Evolutionary conservation across 2,888 invertebrate genomes (phyloP).

Genomic region (Gastracanthus pulcherrimus): DNA sequence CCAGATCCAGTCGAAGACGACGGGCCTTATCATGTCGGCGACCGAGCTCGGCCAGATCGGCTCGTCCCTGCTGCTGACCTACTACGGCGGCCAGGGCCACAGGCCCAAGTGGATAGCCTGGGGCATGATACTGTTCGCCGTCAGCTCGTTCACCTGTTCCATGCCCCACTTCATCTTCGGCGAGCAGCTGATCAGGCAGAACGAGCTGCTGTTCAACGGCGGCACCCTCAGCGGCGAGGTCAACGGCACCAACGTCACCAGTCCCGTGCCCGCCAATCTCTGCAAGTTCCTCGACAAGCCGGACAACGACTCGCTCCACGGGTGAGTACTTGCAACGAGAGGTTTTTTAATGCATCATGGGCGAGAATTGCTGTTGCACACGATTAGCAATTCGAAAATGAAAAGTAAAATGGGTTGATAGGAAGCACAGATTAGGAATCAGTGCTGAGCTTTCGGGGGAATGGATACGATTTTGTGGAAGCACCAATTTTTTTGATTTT

Average conservation of each 20-base stretch:
- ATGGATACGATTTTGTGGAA: no score
- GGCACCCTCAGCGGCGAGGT: slow-evolving; percentile 64
- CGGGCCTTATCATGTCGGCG: slow-evolving; percentile 92
- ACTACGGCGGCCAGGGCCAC: slow-evolving; percentile 94
- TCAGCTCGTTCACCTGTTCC: slow-evolving; percentile 91
- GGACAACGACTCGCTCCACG: slow-evolving; percentile 67
- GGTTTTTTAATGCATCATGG: neutral
- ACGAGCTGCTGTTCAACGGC: slow-evolving; percentile 76
- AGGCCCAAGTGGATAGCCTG: slow-evolving; percentile 96
- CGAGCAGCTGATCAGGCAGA: slow-evolving; percentile 83
- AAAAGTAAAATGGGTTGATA: no score
- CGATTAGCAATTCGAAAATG: no score
- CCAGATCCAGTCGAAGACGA: slow-evolving; percentile 94
- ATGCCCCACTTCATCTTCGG: slow-evolving; percentile 93
- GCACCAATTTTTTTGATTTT: no score
- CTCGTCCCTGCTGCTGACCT: slow-evolving; percentile 91
- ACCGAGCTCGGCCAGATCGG: slow-evolving; percentile 96
- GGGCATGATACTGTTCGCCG: slow-evolving; percentile 93
- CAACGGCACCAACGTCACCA: slow-evolving; percentile 67
- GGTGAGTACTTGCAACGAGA: slow-evolving; percentile 64
- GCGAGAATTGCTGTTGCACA: neutral
- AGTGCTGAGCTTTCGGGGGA: no score
- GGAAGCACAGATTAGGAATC: no score
- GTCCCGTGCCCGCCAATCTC: slow-evolving; percentile 71
- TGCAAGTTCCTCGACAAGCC: slow-evolving; percentile 69